phyloP scores from a whole-genome alignment of 2,113 vertebrate species.

The Pitta sordida region DNA sequence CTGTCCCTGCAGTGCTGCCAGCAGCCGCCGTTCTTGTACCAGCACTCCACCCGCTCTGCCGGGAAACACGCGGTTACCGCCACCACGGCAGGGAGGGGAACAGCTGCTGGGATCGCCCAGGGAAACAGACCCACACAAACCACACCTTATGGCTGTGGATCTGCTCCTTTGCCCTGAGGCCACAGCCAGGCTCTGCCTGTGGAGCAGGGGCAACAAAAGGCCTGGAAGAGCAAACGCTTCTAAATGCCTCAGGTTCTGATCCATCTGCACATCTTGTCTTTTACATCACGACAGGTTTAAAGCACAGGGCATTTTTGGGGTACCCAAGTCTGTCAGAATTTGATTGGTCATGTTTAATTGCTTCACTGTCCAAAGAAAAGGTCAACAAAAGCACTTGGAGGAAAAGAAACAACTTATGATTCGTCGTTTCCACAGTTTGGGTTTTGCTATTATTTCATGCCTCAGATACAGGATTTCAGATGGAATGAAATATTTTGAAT shows the following conservation, averaged over 20 bases:
- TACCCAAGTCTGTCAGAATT: not conserved
- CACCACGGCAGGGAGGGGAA: not conserved
- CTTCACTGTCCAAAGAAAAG: not conserved
- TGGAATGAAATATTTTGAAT: not conserved
- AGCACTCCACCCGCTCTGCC: slow-evolving; percentile 69
- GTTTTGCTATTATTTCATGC: not conserved
- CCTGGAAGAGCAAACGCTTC: not conserved
- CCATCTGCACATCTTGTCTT: not conserved
- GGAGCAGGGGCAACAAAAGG: not conserved
- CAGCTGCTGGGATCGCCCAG: not conserved
- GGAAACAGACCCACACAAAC: not conserved
- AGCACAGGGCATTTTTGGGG: not conserved
- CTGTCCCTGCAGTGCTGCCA: slow-evolving; percentile 73
- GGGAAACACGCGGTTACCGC: not conserved
- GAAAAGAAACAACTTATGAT: not conserved
- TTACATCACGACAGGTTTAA: not conserved
- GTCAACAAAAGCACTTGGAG: not conserved
- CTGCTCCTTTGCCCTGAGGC: not conserved
- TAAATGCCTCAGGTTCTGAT: not conserved
- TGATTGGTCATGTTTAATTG: not conserved
- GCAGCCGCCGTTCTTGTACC: slow-evolving; percentile 75
- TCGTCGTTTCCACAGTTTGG: not conserved
- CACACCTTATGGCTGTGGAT: not conserved
- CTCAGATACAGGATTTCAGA: not conserved
- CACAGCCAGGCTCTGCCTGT: not conserved